phyloP scores from a whole-genome alignment of 2,113 vertebrate species.

The Anser cygnoides region DNA sequence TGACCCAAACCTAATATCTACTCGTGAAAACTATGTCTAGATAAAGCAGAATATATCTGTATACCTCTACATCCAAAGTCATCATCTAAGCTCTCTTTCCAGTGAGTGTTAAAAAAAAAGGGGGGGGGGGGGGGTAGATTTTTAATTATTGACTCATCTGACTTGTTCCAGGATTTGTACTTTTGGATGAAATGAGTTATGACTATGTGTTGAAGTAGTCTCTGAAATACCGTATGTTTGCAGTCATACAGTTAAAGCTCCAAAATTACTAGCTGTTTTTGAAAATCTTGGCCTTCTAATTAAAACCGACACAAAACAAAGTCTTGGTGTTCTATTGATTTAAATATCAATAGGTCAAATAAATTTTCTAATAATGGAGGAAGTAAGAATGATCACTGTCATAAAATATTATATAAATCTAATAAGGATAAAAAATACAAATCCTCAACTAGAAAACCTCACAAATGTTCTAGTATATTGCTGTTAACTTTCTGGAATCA shows the following conservation, averaged over 20 bases:
- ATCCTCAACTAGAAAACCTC: fast-evolving
- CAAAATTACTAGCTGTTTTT: background rate
- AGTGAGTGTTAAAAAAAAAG: fast-evolving
- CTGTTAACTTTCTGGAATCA: background rate
- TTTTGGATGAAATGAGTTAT: background rate
- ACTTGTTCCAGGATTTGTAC: background rate
- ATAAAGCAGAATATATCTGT: background rate
- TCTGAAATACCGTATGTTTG: background rate
- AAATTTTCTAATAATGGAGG: background rate
- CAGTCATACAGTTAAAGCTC: background rate
- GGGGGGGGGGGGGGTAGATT: background rate
- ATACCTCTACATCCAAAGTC: background rate
- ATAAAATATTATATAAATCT: background rate
- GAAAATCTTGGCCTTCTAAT: background rate
- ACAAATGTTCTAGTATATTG: background rate
- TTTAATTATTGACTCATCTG: background rate
- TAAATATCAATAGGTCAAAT: background rate
- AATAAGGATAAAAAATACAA: background rate
- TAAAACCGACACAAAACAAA: background rate
- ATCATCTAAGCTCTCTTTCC: background rate
- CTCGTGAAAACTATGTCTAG: background rate
- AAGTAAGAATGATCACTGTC: background rate
- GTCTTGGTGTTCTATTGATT: background rate
- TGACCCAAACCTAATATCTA: background rate
- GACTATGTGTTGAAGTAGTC: background rate